These are phyloP conservation scores for Cryptotermes secundus DNA, from an alignment of 1,140 invertebrate species.

Conservation along the genomic window DNA sequence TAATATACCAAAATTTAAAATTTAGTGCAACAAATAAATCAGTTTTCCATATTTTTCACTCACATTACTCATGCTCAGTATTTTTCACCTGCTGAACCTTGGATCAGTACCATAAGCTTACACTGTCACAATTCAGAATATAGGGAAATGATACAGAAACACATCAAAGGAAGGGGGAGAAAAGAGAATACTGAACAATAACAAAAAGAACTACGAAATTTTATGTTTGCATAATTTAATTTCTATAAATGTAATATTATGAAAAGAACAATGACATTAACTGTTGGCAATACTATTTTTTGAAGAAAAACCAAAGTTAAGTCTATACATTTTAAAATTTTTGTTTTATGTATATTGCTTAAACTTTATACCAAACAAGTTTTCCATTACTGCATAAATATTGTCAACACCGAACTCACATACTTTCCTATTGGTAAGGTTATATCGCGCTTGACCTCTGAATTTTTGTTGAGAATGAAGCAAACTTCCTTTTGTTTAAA, in stretches of 20 bases:
- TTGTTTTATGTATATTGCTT: background rate
- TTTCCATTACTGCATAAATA: background rate
- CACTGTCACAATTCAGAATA: background rate
- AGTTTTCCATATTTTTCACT: too few species aligned
- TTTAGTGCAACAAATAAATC: too few species aligned
- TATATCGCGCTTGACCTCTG: background rate
- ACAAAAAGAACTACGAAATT: background rate
- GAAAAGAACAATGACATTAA: background rate
- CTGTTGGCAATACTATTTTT: background rate
- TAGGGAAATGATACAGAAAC: background rate
- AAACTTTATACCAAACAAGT: slow-evolving; percentile 1
- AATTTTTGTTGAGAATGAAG: background rate
- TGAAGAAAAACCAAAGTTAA: background rate
- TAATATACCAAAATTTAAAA: too few species aligned
- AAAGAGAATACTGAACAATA: background rate
- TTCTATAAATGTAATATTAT: background rate
- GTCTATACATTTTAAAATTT: background rate
- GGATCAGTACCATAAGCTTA: background rate
- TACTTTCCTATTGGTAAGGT: background rate
- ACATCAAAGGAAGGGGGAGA: background rate
- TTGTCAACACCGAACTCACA: background rate
- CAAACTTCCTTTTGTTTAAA: background rate
- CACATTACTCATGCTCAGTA: too few species aligned
- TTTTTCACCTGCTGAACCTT: background rate
- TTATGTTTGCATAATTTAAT: background rate